Base-by-base conservation (phyloP, 2,797 vertebrate species). In the Acanthopagrus latus region DNA sequence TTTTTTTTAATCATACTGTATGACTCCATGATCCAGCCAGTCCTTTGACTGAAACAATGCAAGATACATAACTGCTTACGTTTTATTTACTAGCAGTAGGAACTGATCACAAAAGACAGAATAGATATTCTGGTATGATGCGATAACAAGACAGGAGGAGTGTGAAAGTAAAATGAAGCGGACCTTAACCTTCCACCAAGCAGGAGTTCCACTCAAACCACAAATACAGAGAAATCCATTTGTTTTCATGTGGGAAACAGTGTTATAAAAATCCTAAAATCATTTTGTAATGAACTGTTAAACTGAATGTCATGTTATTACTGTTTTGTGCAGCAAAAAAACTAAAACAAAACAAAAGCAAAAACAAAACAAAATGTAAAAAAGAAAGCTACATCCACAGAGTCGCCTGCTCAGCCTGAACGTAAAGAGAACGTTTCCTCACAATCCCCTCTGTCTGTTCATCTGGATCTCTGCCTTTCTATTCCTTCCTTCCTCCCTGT, bases 291-390 rank as follows among this genome's bases (percentile, higher is more conserved):
- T 38, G 4, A 21, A 44, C 33, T 18, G n/a, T 2, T 33, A 1
- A 62, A 54, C 48, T 13, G 46, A 44, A 29, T 18, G 23, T 17
- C 3, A 13, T 20, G 33, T 21, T 51, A 10, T 65, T 21, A 20
- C 25, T 14, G 44, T 33, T 33, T 20, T 18, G 11, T 48, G 13
- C 18, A 20, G 29, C 64, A 38, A 33, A 33, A 33, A 33, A 48
- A 6, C 2, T 3, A 2, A 3, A 48, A 6, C 2, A 3, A 2
- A 3, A 27, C 25, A 27, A 27, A n/a, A n/a, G n/a, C n/a, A n/a
- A n/a, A n/a, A 27, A 27, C 25, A 27, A 27, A 27, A 27, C 27
- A 27, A 27, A 27, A 27, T 3, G 27, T 27, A 27, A 4, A 4
- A 25, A n/a, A 17, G 50, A 9, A 41, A 11, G 7, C 7, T 10